Evolutionary conservation across 2,113 vertebrate species (phyloP), one percentile per base, ranked within the genome.

Genomic region (Numenius arquata): DNA sequence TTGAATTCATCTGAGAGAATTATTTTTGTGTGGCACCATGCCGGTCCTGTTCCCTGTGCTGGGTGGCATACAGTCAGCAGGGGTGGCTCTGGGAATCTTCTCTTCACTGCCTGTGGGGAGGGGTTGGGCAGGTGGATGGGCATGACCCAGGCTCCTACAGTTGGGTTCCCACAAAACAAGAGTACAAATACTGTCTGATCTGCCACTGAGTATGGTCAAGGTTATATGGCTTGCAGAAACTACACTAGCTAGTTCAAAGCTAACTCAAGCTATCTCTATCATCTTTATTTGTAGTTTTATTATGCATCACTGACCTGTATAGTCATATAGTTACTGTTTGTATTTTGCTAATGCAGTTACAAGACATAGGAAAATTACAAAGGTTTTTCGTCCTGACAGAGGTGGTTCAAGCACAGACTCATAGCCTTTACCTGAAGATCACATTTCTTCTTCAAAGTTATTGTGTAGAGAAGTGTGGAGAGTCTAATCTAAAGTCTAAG

Each of bases 41-140:
- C 12, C 2, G 2, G 25, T 71, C 29, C 56, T 0, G 1, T n/a
- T 72, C 23, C 25, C 13, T 11, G 16, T 76, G n/a, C 52, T 77
- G 45, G 11, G 27, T 21, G 8, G 19, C 1, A 8, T 43, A 30
- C 15, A 20, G 50, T 53, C 12, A 11, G n/a, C 27, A 18, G 40
- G 15, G 18, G 18, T 45, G 21, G 14, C 32, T 56, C 20, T 0
- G 1, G 32, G 32, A 29, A 32, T 26, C 45, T 58, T 48, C 47
- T 40, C 40, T 53, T 67, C 43, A 5, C 25, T 10, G 23, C 34
- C 59, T 14, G 9, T 22, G 15, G 5, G 5, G n/a, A n/a, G 12
- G 13, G 5, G 9, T 34, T 77, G 58, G 32, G 22, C 12, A 20
- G 12, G n/a, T 47, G 12, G 9, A 15, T 47, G 34, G 15, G 32